phyloP scores from a whole-genome alignment of 2,113 vertebrate species.

The Hepsetus odoe region DNA sequence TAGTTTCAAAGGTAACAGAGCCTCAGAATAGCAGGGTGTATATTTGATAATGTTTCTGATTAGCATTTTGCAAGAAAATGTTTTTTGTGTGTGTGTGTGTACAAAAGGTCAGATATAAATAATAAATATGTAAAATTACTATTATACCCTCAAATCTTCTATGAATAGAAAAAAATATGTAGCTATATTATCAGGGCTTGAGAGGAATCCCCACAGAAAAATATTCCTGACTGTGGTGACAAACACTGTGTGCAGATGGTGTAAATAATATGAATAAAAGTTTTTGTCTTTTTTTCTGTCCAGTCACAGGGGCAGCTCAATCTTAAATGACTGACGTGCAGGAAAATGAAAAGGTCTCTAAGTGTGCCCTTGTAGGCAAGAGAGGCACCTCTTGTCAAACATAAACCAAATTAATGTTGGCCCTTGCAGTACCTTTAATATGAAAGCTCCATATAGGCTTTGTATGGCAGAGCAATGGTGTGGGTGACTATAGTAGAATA shows the following conservation, averaged over 20 bases:
- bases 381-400: slow-evolving; percentile 85
- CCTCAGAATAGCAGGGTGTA: not conserved
- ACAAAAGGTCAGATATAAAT: slow-evolving; percentile 37
- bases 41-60: slow-evolving; percentile 11
- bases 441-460: slow-evolving; percentile 84
- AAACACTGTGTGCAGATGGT: slow-evolving; percentile 1
- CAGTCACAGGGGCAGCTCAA: slow-evolving; percentile 72
- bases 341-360: slow-evolving; percentile 78
- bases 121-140: slow-evolving; percentile 31
- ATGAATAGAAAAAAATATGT: slow-evolving; percentile 26
- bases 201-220: not conserved
- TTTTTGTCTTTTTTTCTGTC: slow-evolving; percentile 76
- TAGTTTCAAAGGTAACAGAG: slow-evolving; percentile 9
- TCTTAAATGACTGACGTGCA: slow-evolving; percentile 84
- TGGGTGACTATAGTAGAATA: slow-evolving; percentile 73
- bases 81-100: not conserved
- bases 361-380: slow-evolving; percentile 74
- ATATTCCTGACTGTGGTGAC: slow-evolving; percentile 2
- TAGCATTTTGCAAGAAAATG: slow-evolving; percentile 21
- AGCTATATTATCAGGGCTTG: slow-evolving; percentile 8
- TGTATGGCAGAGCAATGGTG: slow-evolving; percentile 72
- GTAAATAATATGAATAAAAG: slow-evolving; percentile 47
- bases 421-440: slow-evolving; percentile 78
- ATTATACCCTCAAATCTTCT: slow-evolving; percentile 36
- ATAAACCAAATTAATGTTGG: slow-evolving; percentile 86